Conservation (phyloP, 2,888 invertebrate genomes). For the Rambutsinella grinnellia region DNA sequence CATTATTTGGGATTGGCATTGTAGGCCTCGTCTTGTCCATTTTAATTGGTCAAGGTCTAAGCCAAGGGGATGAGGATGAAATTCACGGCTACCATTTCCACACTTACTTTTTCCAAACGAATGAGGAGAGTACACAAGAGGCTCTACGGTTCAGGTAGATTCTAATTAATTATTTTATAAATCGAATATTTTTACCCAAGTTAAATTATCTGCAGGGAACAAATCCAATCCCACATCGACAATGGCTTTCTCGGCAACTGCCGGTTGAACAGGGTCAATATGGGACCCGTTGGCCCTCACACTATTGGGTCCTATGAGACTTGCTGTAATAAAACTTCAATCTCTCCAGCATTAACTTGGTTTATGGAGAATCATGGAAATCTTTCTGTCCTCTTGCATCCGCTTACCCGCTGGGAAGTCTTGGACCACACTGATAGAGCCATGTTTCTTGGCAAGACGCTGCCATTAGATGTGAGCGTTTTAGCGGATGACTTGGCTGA, state of each 20-base stretch:
- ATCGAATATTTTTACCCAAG: constrained; percentile 7
- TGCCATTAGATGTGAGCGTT: constrained; percentile 53
- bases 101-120: constrained; percentile 63
- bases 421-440: constrained; percentile 58
- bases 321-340: constrained; percentile 63
- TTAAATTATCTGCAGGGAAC: constrained; percentile 20
- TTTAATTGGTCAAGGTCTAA: not conserved
- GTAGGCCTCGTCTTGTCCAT: not conserved
- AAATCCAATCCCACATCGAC: constrained; percentile 59
- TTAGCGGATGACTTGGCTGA: constrained; percentile 53
- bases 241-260: constrained; percentile 57
- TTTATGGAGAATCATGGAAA: constrained; percentile 63
- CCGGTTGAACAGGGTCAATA: constrained; percentile 57
- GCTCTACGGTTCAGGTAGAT: constrained; percentile 59
- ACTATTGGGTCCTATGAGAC: constrained; percentile 61
- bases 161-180: constrained; percentile 3
- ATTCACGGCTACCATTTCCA: constrained; percentile 65
- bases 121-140: constrained; percentile 45
- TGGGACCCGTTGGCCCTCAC: constrained; percentile 60
- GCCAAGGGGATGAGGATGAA: constrained; percentile 38
- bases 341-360: constrained; percentile 55
- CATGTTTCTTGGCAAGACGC: constrained; percentile 59
- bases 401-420: constrained; percentile 60
- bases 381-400: constrained; percentile 60
- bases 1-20: too few species aligned